Conservation (phyloP, 2,888 invertebrate species). For the Cabera pusaria region DNA sequence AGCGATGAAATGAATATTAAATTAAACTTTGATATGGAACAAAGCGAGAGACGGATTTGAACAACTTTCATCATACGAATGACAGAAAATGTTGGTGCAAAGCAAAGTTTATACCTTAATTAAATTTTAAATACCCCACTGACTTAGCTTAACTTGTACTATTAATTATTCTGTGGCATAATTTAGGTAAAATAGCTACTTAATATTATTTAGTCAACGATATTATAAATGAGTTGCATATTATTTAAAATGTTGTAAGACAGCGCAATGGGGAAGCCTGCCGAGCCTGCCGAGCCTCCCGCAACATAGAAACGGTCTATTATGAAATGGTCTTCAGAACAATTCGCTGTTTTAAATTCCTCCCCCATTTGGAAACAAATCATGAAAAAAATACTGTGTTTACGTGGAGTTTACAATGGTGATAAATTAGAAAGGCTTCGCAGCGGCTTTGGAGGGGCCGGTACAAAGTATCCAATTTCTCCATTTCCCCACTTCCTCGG, state of each 20-base stretch:
- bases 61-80: constrained; percentile 1
- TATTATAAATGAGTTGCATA: too few relatives aligned
- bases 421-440: constrained; percentile 74
- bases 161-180: too few relatives aligned
- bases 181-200: too few relatives aligned
- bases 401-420: constrained; percentile 50
- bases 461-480: constrained; percentile 77
- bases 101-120: too few relatives aligned
- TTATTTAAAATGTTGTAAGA: too few relatives aligned
- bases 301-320: constrained; percentile 2
- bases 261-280: too few relatives aligned
- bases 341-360: constrained; percentile 7
- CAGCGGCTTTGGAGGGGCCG: constrained; percentile 39
- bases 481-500: constrained; percentile 76
- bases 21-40: constrained; percentile 30
- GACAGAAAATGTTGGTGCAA: too few relatives aligned
- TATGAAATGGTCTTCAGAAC: constrained; percentile 2
- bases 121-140: constrained; percentile 3
- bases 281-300: too few relatives aligned
- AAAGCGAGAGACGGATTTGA: constrained; percentile 6
- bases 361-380: constrained; percentile 14
- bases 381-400: constrained; percentile 38
- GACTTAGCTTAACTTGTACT: neutral
- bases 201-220: too few relatives aligned
- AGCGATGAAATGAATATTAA: constrained; percentile 37